These are phyloP conservation scores for Pararge aegeria DNA, from an alignment of 1,140 invertebrate species.

Conservation along the genomic window DNA sequence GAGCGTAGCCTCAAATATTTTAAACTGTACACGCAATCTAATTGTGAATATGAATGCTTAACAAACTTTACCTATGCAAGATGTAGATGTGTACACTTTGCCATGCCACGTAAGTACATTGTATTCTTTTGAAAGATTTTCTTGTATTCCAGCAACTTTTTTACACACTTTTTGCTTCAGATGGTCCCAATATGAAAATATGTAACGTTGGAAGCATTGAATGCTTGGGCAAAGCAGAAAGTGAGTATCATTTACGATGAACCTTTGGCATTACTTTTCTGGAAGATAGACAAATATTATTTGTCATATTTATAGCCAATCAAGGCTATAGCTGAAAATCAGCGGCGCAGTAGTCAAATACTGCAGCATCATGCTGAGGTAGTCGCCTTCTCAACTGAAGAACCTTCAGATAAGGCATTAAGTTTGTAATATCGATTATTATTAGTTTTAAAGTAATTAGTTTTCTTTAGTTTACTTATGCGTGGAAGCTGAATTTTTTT, in stretches of 20 bases:
- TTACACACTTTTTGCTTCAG: slow-evolving; percentile 27
- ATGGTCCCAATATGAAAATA: slow-evolving; percentile 45
- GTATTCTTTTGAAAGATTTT: not conserved
- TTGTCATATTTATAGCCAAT: too few species aligned
- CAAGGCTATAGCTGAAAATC: too few species aligned
- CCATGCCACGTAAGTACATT: slow-evolving; percentile 82
- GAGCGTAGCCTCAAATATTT: slow-evolving; percentile 83
- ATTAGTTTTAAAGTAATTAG: too few species aligned
- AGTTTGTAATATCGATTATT: too few species aligned
- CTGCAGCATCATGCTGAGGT: too few species aligned
- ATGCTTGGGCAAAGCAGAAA: slow-evolving; percentile 52
- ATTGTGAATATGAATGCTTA: slow-evolving; percentile 88
- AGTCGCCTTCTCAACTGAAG: too few species aligned
- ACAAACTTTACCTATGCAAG: slow-evolving; percentile 84
- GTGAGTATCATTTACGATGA: slow-evolving; percentile 36
- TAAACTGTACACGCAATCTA: slow-evolving; percentile 86
- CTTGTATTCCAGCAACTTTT: not conserved
- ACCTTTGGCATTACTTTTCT: too few species aligned
- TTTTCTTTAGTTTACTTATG: too few species aligned
- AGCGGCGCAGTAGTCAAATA: too few species aligned
- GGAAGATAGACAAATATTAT: too few species aligned
- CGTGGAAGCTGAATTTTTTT: too few species aligned
- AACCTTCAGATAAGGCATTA: too few species aligned
- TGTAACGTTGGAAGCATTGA: slow-evolving; percentile 45
- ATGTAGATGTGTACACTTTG: slow-evolving; percentile 84